Evolutionary conservation across 2,113 vertebrate genomes (phyloP), one percentile per base, ranked within the genome.

Genomic region (Poeciliopsis prolifica): DNA sequence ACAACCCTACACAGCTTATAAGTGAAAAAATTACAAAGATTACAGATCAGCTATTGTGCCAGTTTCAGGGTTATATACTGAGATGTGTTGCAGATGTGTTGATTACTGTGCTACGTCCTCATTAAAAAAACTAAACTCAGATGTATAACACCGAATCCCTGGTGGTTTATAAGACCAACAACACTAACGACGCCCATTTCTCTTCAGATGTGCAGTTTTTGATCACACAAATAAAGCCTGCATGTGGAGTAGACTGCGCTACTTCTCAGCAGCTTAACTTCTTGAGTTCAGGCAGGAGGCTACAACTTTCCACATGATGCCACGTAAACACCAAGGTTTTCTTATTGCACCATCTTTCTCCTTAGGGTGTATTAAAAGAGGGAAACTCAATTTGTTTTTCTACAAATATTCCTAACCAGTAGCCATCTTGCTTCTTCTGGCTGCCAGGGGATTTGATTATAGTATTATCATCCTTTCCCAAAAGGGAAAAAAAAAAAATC

Each of bases 261-360:
- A 15, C 6, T 44, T 66, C 26, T 10, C 66, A 75, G 29, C 26
- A 2, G 14, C 17, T 9, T 6, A 51, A 10, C 64, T 67, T 72
- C 17, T 73, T 44, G 24, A 74, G 22, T 54, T 74, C 42, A 61
- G 65, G 15, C 74, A 69, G 7, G 9, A 22, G 22, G 51, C n/a
- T 9, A 58, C 3, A 58, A 58, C 51, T 19, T 58, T 3, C 17
- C 48, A 54, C 40, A 15, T 15, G 19, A 19, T 54, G 19, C 48
- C 48, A 54, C 22, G 22, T 9, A 24, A 54, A 54, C 19, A 24
- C 15, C 19, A 24, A 54, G 6, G 48, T 54, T 64, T 72, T 48
- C 60, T 60, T 37, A 29, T 37, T 14, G 63, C 28, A 62, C 12
- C 65, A 35, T 72, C 29, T 74, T 0, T 0, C 14, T n/a, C 58